These are phyloP conservation scores for Panthera tigris DNA, from an alignment of 2,113 vertebrate genomes.

Conservation along the genomic window DNA sequence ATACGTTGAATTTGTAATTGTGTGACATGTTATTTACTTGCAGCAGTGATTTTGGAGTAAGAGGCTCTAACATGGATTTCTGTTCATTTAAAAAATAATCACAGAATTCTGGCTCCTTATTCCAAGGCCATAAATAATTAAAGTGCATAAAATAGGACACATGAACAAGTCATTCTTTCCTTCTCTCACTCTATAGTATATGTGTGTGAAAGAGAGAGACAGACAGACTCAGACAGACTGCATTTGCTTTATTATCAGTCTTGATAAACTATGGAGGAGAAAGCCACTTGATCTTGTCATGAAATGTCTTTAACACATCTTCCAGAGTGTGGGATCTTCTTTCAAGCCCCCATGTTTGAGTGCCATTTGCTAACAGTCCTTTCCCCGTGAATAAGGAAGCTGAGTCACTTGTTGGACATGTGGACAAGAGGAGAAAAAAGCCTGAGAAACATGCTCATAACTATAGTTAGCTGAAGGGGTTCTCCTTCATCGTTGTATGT, in stretches of 20 bases:
- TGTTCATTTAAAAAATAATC: constrained; percentile 11
- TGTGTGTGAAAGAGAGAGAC: background rate
- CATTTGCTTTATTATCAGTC: constrained; percentile 38
- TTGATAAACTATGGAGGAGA: constrained; percentile 8
- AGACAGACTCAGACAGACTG: background rate
- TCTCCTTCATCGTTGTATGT: constrained; percentile 18
- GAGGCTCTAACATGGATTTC: background rate
- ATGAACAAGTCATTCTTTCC: background rate
- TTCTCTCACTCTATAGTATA: background rate
- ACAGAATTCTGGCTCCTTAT: background rate
- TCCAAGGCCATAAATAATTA: background rate
- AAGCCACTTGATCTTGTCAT: constrained; percentile 53
- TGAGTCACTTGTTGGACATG: background rate
- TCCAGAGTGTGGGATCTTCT: constrained; percentile 18
- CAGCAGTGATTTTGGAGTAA: constrained; percentile 17
- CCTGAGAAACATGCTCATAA: background rate
- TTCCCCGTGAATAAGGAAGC: constrained; percentile 65
- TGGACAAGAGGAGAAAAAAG: background rate
- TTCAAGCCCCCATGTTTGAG: background rate
- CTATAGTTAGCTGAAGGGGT: constrained; percentile 73
- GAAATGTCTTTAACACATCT: constrained; percentile 24
- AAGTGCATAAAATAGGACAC: background rate
- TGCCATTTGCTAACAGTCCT: constrained; percentile 55
- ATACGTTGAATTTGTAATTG: background rate
- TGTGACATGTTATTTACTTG: constrained; percentile 17